Evolutionary conservation across 92 coral and sea anemone genomes (phyloP).

Genomic region (Hydrozoanthus gracilis): DNA sequence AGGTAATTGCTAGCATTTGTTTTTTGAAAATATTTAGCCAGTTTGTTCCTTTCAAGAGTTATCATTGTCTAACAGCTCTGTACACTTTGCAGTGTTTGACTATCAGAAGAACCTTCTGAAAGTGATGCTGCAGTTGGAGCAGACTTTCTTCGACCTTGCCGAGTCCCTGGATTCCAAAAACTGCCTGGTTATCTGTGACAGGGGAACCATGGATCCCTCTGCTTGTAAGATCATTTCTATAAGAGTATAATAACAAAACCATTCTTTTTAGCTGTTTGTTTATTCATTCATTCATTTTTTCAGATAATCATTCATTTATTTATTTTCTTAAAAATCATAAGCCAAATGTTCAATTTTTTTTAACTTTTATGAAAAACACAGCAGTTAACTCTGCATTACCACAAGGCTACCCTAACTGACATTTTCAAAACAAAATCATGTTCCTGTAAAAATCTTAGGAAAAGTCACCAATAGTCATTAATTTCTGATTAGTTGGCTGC

Average conservation of each 20-base stretch:
- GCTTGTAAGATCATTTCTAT: slow-evolving; percentile 73
- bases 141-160: slow-evolving; percentile 91
- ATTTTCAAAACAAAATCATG: too few species aligned
- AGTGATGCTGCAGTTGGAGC: slow-evolving; percentile 89
- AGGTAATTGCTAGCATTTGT: slow-evolving; percentile 49
- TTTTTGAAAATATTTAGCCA: neutral
- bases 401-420: too few species aligned
- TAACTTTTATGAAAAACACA: too few species aligned
- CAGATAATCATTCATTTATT: neutral
- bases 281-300: neutral
- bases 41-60: neutral
- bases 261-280: neutral
- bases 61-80: neutral
- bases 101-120: slow-evolving; percentile 86
- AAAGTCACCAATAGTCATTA: too few species aligned
- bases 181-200: slow-evolving; percentile 91
- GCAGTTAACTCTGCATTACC: too few species aligned
- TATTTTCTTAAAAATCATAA: too few species aligned
- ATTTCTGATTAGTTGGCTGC: too few species aligned
- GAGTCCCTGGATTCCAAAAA: slow-evolving; percentile 52
- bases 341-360: too few species aligned
- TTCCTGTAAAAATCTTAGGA: too few species aligned
- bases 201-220: slow-evolving; percentile 98
- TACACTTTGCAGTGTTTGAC: slow-evolving; percentile 51
- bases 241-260: too few species aligned